Conservation (phyloP, 2,113 vertebrate genomes). For the Aspidoscelis tigris region DNA sequence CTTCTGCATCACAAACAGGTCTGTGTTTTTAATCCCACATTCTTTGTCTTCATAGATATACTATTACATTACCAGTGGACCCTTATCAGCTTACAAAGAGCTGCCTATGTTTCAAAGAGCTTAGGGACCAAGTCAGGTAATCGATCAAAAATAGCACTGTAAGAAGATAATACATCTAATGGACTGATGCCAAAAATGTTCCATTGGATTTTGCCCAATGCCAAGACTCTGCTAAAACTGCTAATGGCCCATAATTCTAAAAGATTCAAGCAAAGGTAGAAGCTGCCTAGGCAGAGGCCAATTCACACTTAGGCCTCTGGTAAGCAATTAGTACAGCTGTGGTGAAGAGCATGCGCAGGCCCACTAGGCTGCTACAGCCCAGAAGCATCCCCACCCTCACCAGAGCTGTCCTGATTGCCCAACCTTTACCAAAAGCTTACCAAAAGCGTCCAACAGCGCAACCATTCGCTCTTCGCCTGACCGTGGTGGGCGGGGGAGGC, state of each 20-base stretch:
- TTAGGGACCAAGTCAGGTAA: background rate
- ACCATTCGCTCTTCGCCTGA: no score
- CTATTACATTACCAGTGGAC: background rate
- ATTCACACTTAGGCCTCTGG: no score
- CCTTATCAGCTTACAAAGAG: background rate
- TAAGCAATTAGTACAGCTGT: no score
- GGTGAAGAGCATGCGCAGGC: no score
- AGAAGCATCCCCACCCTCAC: no score
- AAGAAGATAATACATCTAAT: background rate
- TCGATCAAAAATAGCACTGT: background rate
- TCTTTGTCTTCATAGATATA: background rate
- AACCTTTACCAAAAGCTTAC: no score
- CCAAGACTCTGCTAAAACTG: background rate
- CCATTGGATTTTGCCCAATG: background rate
- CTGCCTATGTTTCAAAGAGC: background rate
- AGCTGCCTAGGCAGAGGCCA: background rate
- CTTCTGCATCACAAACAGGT: conserved; percentile 7
- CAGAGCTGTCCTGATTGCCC: no score
- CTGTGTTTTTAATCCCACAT: conserved; percentile 8
- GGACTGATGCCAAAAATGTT: background rate
- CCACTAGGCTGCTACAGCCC: no score
- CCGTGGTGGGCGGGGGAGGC: no score
- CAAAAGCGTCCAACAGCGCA: no score
- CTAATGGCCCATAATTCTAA: background rate
- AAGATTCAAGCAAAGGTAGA: background rate